These are phyloP conservation scores for Gobio gobio DNA, from an alignment of 2,113 vertebrate species.

Conservation along the genomic window DNA sequence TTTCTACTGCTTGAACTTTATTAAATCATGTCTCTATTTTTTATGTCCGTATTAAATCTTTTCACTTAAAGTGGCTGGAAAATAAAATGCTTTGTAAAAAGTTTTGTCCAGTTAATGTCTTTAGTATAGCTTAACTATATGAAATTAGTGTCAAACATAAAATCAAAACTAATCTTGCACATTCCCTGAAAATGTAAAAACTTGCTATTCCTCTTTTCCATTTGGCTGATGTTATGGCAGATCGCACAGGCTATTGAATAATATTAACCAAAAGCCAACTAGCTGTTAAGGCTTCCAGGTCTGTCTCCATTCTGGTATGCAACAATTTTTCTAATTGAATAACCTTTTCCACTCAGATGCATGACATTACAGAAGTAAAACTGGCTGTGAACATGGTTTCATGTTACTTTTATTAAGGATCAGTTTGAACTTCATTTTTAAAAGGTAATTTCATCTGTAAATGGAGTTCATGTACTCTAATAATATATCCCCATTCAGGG, in stretches of 20 bases:
- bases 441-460: not conserved
- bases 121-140: too few species aligned
- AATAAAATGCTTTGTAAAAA: constrained; percentile 51
- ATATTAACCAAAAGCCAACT: not conserved
- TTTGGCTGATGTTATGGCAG: too few species aligned
- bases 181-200: not conserved
- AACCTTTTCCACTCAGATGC: not conserved
- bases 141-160: not conserved
- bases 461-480: not conserved
- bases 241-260: not conserved
- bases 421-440: not conserved
- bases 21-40: constrained; percentile 31
- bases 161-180: not conserved
- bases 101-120: not conserved
- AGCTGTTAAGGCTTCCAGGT: not conserved
- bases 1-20: not conserved
- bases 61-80: constrained; percentile 9
- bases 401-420: constrained; percentile 9
- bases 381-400: not conserved
- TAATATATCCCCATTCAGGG: not conserved
- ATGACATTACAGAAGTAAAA: not conserved
- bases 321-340: not conserved
- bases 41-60: constrained; percentile 15
- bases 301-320: not conserved
- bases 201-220: not conserved